Evolutionary conservation across 2,113 vertebrate species (phyloP), one percentile per base, ranked within the genome.

Genomic region (Rhinolophus ferrumequinum): DNA sequence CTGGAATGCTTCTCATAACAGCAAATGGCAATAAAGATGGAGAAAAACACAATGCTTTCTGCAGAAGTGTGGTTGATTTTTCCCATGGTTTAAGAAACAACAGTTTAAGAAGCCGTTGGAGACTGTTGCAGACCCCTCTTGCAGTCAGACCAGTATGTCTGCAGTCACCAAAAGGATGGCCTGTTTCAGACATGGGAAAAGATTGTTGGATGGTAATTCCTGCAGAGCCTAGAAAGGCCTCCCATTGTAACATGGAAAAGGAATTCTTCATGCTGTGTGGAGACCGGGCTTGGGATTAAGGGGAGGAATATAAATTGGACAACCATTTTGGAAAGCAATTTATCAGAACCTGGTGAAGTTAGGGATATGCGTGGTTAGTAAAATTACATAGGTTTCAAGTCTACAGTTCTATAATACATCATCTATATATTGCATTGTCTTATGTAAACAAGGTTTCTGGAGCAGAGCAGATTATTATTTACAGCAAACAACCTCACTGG

Each of bases 381-480:
- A 50, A 50, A 50, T 50, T 13, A 50, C 47, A 50, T 50, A 50
- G 11, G 47, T 50, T 50, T 50, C 47, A 50, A 50, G 47, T 50
- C 10, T 50, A 50, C 47, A 50, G 47, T 50, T 50, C 47, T 12
- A 50, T 50, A 50, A 50, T 50, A 50, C 47, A 50, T 50, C 47
- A 50, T 50, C 11, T 50, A 11, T 50, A 50, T 50, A 50, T 50
- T 11, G 5, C 47, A 12, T 50, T 62, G 81, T 80, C 58, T 87
- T 64, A 8, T 70, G 33, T 38, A 96, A 79, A 75, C 30, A 89
- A 82, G 19, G 11, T 77, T 93, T 92, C 90, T 96, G 50, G 62
- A 73, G 13, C 64, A 83, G 30, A 82, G 50, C 8, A 90, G 50
- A 62, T 87, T 41, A 52, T 80, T 93, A 60, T 73, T 93, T 66